phyloP scores from a whole-genome alignment of 2,797 vertebrate genomes.

The Pseudochromis fuscus region DNA sequence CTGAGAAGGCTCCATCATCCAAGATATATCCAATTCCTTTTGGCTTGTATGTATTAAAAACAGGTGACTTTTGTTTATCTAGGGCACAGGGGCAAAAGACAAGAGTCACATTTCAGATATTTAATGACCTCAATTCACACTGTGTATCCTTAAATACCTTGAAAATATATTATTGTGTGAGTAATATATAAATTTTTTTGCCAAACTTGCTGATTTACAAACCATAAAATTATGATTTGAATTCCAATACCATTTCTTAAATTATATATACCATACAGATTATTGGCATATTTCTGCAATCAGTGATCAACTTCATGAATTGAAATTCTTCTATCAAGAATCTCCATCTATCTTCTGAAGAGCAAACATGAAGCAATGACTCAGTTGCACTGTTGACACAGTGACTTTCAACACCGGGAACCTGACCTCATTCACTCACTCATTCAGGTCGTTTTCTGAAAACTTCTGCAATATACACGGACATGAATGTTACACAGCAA shows the following conservation, averaged over 20 bases:
- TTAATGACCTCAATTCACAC: background rate
- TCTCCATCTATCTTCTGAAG: background rate
- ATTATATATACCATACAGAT: background rate
- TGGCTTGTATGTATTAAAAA: conserved; percentile 10
- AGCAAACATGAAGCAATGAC: conserved; percentile 13
- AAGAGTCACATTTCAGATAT: conserved; percentile 17
- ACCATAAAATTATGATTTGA: too few species aligned
- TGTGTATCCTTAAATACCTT: background rate
- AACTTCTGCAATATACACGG: background rate
- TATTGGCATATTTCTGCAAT: background rate
- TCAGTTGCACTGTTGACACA: conserved; percentile 34
- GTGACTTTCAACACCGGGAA: conserved; percentile 13
- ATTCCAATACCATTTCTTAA: too few species aligned
- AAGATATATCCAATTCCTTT: conserved; percentile 27
- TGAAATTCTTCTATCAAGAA: background rate
- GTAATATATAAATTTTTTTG: too few species aligned
- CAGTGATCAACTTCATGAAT: background rate
- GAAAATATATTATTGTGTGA: background rate
- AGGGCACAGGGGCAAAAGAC: conserved; percentile 20
- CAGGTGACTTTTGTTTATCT: conserved; percentile 39
- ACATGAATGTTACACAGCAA: background rate
- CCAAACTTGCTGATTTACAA: too few species aligned
- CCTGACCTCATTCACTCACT: conserved; percentile 19
- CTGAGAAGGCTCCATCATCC: conserved; percentile 86
- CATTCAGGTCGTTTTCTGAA: background rate